phyloP scores from a whole-genome alignment of 2,797 vertebrate genomes.

The Loriculus beryllinus region DNA sequence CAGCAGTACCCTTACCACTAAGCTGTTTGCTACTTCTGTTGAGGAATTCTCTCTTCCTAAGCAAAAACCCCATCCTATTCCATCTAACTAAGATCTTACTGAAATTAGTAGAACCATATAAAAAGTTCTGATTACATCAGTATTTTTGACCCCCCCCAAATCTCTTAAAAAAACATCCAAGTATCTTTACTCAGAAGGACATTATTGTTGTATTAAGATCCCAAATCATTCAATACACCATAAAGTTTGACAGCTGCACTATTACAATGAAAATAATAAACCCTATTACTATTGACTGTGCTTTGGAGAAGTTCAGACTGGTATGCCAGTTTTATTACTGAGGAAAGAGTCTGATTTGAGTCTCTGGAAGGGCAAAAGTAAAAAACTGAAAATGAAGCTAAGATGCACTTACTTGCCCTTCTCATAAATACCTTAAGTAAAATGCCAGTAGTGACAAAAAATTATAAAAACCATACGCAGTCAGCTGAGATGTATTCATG shows the following conservation, averaged over 20 bases:
- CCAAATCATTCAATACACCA: neutral
- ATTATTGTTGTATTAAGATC: neutral
- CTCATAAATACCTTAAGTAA: neutral
- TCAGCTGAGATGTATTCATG: neutral
- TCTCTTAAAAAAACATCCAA: neutral
- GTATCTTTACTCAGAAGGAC: neutral
- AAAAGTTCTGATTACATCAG: neutral
- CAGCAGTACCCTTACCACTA: neutral
- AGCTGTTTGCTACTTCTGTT: neutral
- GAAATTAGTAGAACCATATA: neutral
- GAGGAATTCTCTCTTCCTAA: neutral
- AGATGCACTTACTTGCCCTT: neutral
- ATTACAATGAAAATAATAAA: constrained; percentile 3
- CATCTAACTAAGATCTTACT: neutral
- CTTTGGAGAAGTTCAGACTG: neutral
- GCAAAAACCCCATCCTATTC: neutral
- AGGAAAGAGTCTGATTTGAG: neutral
- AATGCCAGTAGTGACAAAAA: neutral
- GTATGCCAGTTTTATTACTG: neutral
- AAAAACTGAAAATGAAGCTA: neutral
- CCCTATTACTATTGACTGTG: neutral
- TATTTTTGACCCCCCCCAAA: neutral
- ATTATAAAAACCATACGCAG: neutral
- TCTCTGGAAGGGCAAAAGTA: neutral
- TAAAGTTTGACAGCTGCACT: neutral